Base-by-base conservation (phyloP, 2,888 invertebrate species). In the Phortica okadai region DNA sequence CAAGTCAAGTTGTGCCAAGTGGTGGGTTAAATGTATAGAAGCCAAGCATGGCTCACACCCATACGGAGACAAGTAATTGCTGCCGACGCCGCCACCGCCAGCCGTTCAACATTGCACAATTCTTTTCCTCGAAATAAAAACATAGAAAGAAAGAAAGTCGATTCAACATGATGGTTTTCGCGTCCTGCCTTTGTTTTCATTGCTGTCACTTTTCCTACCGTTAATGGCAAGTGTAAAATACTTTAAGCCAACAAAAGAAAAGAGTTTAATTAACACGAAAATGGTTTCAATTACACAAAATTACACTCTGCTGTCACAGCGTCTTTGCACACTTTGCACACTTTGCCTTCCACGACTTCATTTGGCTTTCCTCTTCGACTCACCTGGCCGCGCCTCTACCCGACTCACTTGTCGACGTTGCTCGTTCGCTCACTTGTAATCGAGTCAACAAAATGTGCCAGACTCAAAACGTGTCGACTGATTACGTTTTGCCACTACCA, bases 151-250 rank as follows among this genome's bases (percentile, higher is more conserved):
- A 62, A 25, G 62, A 62, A 62, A 62, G 5, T 59, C 59, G 16
- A 59, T 16, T 59, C 50, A 50, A 50, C 50, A 21, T 25, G 10
- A 21, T 11, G 62, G 10, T 16, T 16, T 62, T 25, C 66, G 14
- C 42, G 41, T n/a, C 79, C 78, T 72, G 50, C 84, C 88, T 88
- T 85, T 85, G 89, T 86, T 88, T 85, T 88, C 85, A 86, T 88
- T 85, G 86, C 85, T 88, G 85, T 88, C 85, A 85, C 87, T 87
- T 86, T 79, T 82, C 88, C 82, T 80, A 75, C 83, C 86, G 88
- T 88, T 88, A 85, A 85, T 85, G 88, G 89, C 89, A 88, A 85
- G 85, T 85, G 88, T 85, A 85, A 85, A 85, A 85, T 87, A 84
- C 83, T 88, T 86, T 88, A 85, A 85, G 85, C 85, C 83, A 82